phyloP scores from a whole-genome alignment of 2,797 vertebrate species.

The Hoplostethus mediterraneus region DNA sequence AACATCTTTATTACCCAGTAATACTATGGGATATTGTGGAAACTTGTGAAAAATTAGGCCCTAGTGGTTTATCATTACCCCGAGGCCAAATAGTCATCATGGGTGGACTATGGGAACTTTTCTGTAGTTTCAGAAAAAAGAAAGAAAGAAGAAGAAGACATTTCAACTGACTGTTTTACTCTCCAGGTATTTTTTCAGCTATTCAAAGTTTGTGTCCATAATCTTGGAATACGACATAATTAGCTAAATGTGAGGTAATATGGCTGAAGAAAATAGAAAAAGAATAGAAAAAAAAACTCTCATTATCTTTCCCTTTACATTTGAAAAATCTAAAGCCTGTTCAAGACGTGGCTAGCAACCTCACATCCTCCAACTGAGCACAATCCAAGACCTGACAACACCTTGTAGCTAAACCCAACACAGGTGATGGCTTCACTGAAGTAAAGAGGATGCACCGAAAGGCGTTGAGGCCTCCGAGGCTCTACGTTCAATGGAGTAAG shows the following conservation, averaged over 20 bases:
- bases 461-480: slow-evolving; percentile 29
- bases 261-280: too few relatives aligned
- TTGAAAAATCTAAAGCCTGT: not conserved
- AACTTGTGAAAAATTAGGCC: slow-evolving; percentile 62
- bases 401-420: not conserved
- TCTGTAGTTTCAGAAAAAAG: slow-evolving; percentile 44
- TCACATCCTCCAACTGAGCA: slow-evolving; percentile 8
- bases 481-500: not conserved
- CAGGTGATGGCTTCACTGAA: not conserved
- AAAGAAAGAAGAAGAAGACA: not conserved
- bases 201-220: too few relatives aligned
- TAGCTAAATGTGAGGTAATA: too few relatives aligned
- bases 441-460: not conserved
- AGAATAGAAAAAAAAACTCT: too few relatives aligned
- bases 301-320: not conserved
- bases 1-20: slow-evolving; percentile 55
- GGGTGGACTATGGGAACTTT: slow-evolving; percentile 50
- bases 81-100: slow-evolving; percentile 58
- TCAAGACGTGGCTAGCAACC: not conserved
- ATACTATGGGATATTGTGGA: slow-evolving; percentile 57
- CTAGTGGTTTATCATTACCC: slow-evolving; percentile 75
- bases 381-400: not conserved
- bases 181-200: not conserved
- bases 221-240: too few relatives aligned
- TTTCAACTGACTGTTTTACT: not conserved